phyloP scores from a whole-genome alignment of 1,140 invertebrate genomes.

The Drosophila ironensis region DNA sequence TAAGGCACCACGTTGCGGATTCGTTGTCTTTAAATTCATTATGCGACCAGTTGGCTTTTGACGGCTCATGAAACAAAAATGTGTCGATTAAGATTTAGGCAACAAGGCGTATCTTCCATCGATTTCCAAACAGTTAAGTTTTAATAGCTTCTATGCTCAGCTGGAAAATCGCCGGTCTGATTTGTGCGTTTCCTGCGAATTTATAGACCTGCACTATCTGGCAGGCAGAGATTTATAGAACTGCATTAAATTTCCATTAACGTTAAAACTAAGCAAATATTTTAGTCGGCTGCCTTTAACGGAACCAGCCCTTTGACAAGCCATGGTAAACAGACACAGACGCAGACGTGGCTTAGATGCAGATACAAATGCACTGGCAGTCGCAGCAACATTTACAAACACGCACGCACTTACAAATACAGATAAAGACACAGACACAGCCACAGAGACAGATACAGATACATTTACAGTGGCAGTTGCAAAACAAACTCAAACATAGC shows the following conservation, averaged over 20 bases:
- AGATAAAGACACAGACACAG: too few species aligned
- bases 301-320: constrained; percentile 26
- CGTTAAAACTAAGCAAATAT: constrained; percentile 48
- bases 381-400: constrained; percentile 13
- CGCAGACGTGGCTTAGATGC: constrained; percentile 39
- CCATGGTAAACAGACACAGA: constrained; percentile 17
- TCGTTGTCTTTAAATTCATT: constrained; percentile 40
- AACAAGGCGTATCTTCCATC: background rate
- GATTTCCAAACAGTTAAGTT: background rate
- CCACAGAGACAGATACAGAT: constrained; percentile 21
- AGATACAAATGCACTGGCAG: constrained; percentile 45
- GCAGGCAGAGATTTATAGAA: constrained; percentile 28
- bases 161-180: background rate
- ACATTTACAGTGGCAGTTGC: constrained; percentile 1
- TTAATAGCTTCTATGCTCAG: background rate
- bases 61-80: too few species aligned
- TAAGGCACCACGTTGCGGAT: constrained; percentile 46
- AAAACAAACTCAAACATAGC: constrained; percentile 37
- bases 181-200: constrained; percentile 12
- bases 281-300: constrained; percentile 32
- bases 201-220: constrained; percentile 29
- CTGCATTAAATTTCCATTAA: constrained; percentile 48
- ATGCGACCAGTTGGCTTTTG: too few species aligned
- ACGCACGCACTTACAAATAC: constrained; percentile 31
- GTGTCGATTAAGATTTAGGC: too few species aligned